Percentiles rank a stretch among this genome's conserved stretches.
Conservation (phyloP, 2,113 vertebrate genomes). For the Ginglymostoma cirratum region DNA sequence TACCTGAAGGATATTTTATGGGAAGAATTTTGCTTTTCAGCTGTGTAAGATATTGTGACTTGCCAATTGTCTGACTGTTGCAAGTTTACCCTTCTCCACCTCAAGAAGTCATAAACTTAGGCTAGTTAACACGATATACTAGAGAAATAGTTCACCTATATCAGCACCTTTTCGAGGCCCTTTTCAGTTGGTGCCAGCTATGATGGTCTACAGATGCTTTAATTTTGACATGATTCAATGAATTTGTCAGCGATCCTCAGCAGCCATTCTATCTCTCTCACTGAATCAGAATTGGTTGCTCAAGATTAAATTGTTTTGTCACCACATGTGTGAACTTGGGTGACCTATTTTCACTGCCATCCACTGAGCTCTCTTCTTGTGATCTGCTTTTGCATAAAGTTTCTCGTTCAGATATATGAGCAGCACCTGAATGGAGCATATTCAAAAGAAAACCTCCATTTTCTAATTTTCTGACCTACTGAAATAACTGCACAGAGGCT, state of each 20-base stretch:
- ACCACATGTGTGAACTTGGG: neutral
- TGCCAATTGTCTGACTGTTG: neutral
- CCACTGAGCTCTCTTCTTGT: neutral
- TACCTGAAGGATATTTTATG: neutral
- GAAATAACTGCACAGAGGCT: neutral
- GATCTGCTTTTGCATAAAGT: neutral
- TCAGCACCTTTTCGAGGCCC: neutral
- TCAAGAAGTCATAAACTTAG: neutral
- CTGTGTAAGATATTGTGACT: neutral
- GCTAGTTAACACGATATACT: too few species aligned
- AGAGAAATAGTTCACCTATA: neutral
- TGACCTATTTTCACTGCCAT: neutral
- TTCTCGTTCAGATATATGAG: neutral
- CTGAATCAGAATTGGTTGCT: neutral
- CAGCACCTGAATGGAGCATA: neutral
- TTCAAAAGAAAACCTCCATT: neutral
- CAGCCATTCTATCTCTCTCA: neutral
- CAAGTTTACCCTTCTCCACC: neutral
- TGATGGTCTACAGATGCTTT: neutral
- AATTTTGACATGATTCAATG: neutral
- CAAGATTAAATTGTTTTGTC: neutral
- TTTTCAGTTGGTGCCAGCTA: neutral
- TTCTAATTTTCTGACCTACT: too few species aligned
- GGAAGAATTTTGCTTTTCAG: neutral
- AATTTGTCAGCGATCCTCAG: neutral